These are phyloP conservation scores for Enteromius afrohamiltoni DNA, from an alignment of 2,797 vertebrate genomes.

Conservation along the genomic window DNA sequence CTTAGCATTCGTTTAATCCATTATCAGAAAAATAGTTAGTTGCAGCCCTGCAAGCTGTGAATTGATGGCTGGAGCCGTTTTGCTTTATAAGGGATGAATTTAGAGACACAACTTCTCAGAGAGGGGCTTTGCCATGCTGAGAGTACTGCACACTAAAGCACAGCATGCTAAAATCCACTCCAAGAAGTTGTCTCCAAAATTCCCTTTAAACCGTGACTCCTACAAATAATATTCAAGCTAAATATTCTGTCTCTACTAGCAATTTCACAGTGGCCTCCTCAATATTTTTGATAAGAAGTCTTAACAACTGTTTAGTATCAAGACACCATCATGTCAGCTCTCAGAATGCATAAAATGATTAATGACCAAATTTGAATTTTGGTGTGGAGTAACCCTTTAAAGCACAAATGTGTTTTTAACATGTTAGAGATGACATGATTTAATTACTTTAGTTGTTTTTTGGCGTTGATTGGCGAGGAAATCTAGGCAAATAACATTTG, in stretches of 20 bases:
- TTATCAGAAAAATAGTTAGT: neutral
- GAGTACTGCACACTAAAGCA: constrained; percentile 2
- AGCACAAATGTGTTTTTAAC: neutral
- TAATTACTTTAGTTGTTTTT: neutral
- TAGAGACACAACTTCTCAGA: constrained; percentile 2
- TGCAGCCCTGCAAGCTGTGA: neutral
- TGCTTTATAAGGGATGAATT: neutral
- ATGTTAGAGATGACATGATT: neutral
- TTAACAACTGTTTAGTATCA: neutral
- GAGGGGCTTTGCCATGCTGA: neutral
- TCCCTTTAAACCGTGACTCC: neutral
- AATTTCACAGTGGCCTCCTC: neutral
- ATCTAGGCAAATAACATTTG: neutral
- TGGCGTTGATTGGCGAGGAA: neutral
- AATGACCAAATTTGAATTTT: no score
- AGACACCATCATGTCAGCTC: neutral
- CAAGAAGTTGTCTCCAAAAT: constrained; percentile 12
- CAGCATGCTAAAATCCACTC: constrained; percentile 3
- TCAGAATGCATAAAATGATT: no score
- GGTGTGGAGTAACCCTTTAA: no score
- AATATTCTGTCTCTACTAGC: neutral
- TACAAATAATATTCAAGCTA: neutral
- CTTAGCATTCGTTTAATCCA: neutral
- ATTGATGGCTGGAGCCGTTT: neutral
- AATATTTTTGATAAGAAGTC: neutral